phyloP scores from a whole-genome alignment of 2,113 vertebrate genomes.

The Campylomormyrus numenius region DNA sequence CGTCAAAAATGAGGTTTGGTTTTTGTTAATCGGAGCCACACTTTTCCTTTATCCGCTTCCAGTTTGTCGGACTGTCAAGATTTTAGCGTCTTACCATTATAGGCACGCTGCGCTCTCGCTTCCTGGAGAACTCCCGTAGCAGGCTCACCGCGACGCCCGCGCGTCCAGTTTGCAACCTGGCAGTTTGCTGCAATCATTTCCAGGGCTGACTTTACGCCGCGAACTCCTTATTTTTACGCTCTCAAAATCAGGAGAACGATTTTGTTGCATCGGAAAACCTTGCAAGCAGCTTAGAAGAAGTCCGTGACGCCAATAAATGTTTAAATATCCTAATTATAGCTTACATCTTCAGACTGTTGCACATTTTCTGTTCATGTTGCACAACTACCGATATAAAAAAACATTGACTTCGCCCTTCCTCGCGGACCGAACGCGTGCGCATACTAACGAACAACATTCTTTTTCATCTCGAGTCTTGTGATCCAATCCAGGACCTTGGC shows the following conservation, averaged over 20 bases:
- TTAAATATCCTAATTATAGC: background rate
- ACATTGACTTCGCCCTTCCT: conserved; percentile 35
- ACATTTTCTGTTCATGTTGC: conserved; percentile 50
- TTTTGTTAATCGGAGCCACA: background rate
- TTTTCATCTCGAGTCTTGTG: conserved; percentile 57
- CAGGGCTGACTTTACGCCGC: conserved; percentile 60
- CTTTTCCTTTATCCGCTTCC: background rate
- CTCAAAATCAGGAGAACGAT: conserved; percentile 22
- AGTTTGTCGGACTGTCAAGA: background rate
- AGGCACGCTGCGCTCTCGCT: conserved; percentile 31
- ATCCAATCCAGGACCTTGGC: conserved; percentile 40
- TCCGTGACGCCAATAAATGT: conserved; percentile 34
- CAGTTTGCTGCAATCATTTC: conserved; percentile 62
- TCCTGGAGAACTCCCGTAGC: conserved; percentile 22
- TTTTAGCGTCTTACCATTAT: conserved; percentile 41
- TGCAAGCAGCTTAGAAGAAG: conserved; percentile 29
- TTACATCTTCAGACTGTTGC: conserved; percentile 34
- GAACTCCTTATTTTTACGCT: conserved; percentile 54
- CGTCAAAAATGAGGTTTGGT: background rate
- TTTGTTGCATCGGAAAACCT: conserved; percentile 12
- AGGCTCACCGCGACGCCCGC: conserved; percentile 38
- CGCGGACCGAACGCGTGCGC: conserved; percentile 28
- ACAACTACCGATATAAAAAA: conserved; percentile 29
- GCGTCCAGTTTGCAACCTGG: conserved; percentile 49
- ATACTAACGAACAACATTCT: conserved; percentile 35